phyloP scores from a whole-genome alignment of 1,140 invertebrate genomes.

The Scylla paramamosain region DNA sequence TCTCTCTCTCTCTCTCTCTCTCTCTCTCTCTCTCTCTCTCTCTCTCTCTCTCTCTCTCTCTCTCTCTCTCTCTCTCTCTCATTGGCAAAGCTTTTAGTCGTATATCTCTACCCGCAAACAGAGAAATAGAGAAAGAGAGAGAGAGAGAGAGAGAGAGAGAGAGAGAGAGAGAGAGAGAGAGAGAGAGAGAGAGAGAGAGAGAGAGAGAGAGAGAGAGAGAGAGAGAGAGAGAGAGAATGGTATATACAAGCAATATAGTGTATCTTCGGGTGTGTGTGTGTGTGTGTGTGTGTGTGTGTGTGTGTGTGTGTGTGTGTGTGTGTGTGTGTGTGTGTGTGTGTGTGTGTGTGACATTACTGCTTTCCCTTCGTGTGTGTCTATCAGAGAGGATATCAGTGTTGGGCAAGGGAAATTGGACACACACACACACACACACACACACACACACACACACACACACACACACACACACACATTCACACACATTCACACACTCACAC shows the following conservation, averaged over 20 bases:
- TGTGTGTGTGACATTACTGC: no score
- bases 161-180: neutral
- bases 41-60: neutral
- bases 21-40: neutral
- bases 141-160: slow-evolving; percentile 20
- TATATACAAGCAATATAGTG: no score
- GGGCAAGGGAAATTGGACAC: no score
- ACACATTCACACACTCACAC: neutral
- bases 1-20: neutral
- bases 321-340: no score
- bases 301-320: no score
- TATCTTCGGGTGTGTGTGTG: no score
- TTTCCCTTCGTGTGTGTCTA: no score
- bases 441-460: slow-evolving; percentile 20
- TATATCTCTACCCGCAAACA: neutral
- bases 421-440: neutral
- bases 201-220: neutral
- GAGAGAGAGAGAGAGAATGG: neutral
- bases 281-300: no score
- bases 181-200: neutral
- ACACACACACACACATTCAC: neutral
- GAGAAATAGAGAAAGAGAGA: neutral
- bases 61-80: neutral
- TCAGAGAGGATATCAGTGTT: no score
- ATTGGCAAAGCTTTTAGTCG: neutral